These are phyloP conservation scores for Tapera naevia DNA, from an alignment of 2,797 vertebrate species.

Conservation along the genomic window DNA sequence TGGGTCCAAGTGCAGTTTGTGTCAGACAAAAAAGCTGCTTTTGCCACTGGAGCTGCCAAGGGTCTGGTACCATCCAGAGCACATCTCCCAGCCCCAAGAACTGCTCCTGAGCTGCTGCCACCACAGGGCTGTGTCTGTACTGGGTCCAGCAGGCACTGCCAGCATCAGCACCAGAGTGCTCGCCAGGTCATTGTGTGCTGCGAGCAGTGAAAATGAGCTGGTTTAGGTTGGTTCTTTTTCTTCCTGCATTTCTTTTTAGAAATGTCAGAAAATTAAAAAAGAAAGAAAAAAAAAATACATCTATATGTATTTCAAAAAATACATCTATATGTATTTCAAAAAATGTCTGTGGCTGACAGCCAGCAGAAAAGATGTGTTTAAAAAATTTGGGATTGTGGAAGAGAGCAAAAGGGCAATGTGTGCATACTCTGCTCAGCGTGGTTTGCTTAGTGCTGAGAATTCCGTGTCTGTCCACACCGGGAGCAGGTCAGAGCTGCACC, in stretches of 20 bases:
- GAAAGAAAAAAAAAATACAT: no score
- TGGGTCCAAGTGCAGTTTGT: neutral
- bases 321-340: no score
- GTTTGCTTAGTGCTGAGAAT: neutral
- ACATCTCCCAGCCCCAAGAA: neutral
- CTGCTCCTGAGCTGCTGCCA: neutral
- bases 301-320: no score
- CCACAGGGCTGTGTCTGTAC: neutral
- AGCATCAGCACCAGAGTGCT: neutral
- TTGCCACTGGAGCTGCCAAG: slow-evolving; percentile 3
- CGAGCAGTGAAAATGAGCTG: neutral
- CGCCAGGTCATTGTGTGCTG: neutral
- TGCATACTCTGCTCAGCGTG: neutral
- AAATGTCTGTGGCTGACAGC: neutral
- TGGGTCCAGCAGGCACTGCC: neutral
- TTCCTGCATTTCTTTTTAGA: neutral
- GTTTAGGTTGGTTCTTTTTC: neutral
- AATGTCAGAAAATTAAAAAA: neutral
- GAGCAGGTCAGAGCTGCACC: neutral
- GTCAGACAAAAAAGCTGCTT: neutral
- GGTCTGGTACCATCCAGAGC: neutral
- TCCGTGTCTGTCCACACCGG: neutral
- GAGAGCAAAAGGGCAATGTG: neutral
- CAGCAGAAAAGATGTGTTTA: neutral
- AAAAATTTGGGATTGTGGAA: neutral